Conservation (phyloP, 1,140 invertebrate species). For the Papilio dardanus region DNA sequence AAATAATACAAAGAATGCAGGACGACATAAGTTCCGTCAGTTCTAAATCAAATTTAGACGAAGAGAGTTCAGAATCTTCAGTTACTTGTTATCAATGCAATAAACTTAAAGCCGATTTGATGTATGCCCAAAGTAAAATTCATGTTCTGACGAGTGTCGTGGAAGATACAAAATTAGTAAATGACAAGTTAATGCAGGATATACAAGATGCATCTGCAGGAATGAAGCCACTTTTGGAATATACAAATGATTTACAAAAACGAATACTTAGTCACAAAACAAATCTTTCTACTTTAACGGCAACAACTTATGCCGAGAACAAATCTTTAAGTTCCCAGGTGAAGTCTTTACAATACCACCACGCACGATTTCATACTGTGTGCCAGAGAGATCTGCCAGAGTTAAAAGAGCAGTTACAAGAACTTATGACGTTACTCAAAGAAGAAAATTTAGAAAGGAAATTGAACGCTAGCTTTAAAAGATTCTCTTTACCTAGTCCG, state of each 20-base stretch:
- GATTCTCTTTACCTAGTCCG: conserved; percentile 60
- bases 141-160: conserved; percentile 45
- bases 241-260: conserved; percentile 67
- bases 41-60: conserved; percentile 42
- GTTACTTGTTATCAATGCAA: conserved; percentile 50
- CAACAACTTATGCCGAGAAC: conserved; percentile 76
- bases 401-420: conserved; percentile 65
- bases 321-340: conserved; percentile 70
- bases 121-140: conserved; percentile 52
- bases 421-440: conserved; percentile 62
- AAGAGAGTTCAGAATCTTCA: conserved; percentile 39
- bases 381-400: conserved; percentile 73
- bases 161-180: conserved; percentile 50
- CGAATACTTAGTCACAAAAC: conserved; percentile 70
- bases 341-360: conserved; percentile 68
- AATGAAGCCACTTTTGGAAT: conserved; percentile 61
- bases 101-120: conserved; percentile 50
- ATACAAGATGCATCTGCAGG: conserved; percentile 59
- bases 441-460: conserved; percentile 47
- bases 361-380: conserved; percentile 65
- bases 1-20: conserved; percentile 59
- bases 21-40: conserved; percentile 42
- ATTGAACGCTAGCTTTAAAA: conserved; percentile 59
- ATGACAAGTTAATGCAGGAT: conserved; percentile 55
- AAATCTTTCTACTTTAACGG: conserved; percentile 75